Base-by-base conservation (phyloP, 2,113 vertebrate species). In the Plecotus auritus region DNA sequence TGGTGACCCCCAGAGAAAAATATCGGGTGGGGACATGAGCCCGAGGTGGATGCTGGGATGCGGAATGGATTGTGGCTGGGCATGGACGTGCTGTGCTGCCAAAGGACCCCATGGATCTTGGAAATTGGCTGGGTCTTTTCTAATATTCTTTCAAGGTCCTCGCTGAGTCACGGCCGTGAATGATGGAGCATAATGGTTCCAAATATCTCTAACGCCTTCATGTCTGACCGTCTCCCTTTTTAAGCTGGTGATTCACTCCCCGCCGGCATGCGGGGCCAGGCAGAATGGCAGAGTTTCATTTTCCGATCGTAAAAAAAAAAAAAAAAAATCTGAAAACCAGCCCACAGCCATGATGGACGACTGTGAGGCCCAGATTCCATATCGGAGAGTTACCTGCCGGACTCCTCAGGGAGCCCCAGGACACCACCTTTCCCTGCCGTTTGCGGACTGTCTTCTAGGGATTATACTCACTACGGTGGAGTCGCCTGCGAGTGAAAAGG, bases 101-200 rank as follows among this genome's bases (percentile, higher is more conserved):
- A 83, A 95, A 96, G 13, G 78, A 97, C 90, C 93, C 77, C 95
- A 92, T 92, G 56, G 12, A 95, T 97, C 97, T 96, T 74, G 47
- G 92, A 93, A 97, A 97, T 40, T 93, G 97, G 72, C 94, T 95
- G 94, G 74, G 93, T 95, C 96, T 88, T 91, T 93, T 93, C 92
- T 96, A 97, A 96, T 96, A 96, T 83, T 94, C 95, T 94, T 92
- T 96, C 96, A 94, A 95, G 96, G 97, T 96, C 95, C 92, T 96
- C 14, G 28, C 93, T 92, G 92, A 97, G 96, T 97, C 95, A 96
- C 95, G 92, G 47, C 90, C 88, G 54, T 49, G 96, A 97, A 95
- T 96, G 97, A 97, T 97, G 90, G 93, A 88, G 94, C 96, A 81
- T 96, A 94, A 94, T 95, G 93, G 87, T 32, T 85, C 84, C 0